A percentile compares a stretch with the other conserved stretches of the same genome.
phyloP scores from a whole-genome alignment of 1,140 invertebrate genomes.

The Drosophila nigrodunni region DNA sequence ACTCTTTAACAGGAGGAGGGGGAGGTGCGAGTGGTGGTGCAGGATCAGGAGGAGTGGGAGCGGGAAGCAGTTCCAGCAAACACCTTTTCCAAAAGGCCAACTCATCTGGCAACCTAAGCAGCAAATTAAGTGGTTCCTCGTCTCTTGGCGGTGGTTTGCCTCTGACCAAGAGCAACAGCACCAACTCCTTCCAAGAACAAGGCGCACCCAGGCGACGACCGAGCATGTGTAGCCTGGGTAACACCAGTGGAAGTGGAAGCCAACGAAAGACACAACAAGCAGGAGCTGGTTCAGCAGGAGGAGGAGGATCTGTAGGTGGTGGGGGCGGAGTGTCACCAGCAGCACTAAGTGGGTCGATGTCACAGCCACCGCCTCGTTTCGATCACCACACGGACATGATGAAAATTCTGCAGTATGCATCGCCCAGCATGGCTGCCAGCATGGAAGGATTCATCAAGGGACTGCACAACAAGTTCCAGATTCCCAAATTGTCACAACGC shows the following conservation, averaged over 20 bases:
- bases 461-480: conserved; percentile 93
- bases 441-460: conserved; percentile 91
- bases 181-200: conserved; percentile 68
- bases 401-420: conserved; percentile 81
- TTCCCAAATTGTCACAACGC: conserved; percentile 90
- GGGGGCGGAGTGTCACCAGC: conserved; percentile 56
- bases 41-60: conserved; percentile 10
- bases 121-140: conserved; percentile 57
- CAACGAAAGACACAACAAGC: conserved; percentile 50
- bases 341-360: conserved; percentile 58
- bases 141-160: conserved; percentile 53
- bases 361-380: conserved; percentile 65
- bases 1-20: conserved; percentile 15
- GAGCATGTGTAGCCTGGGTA: conserved; percentile 45
- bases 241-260: conserved; percentile 84
- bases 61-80: conserved; percentile 48
- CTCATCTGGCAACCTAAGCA: conserved; percentile 76
- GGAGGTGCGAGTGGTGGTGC: conserved; percentile 1
- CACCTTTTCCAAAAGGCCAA: conserved; percentile 80
- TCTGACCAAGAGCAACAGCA: conserved; percentile 76
- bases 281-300: conserved; percentile 84
- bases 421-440: conserved; percentile 80
- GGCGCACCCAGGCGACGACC: conserved; percentile 58
- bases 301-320: no score
- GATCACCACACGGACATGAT: conserved; percentile 81